phyloP scores from a whole-genome alignment of 2,797 vertebrate species.

The Podarcis lilfordi region DNA sequence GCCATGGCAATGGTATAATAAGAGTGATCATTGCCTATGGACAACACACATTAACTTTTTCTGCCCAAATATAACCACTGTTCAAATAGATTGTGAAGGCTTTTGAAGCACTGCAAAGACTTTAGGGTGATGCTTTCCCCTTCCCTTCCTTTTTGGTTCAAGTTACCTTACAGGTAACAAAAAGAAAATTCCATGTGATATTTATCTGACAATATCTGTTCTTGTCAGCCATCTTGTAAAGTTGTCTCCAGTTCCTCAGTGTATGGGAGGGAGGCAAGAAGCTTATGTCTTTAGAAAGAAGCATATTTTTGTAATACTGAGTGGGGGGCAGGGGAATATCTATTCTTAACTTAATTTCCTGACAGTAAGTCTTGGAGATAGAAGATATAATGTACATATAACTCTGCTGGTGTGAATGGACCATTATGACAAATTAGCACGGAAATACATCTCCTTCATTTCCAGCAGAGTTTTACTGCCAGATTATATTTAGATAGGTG shows the following conservation, averaged over 20 bases:
- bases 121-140: not conserved
- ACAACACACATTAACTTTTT: not conserved
- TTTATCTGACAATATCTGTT: conserved; percentile 30
- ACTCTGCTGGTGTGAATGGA: conserved; percentile 47
- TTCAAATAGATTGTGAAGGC: not conserved
- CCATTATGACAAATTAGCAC: conserved; percentile 63
- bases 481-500: conserved; percentile 63
- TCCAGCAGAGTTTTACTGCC: conserved; percentile 48
- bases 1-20: not conserved
- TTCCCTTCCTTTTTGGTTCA: not conserved
- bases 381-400: conserved; percentile 4
- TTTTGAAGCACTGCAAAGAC: not conserved
- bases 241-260: conserved; percentile 18
- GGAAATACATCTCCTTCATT: conserved; percentile 49
- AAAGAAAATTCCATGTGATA: not conserved
- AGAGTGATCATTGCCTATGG: not conserved
- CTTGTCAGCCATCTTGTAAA: conserved; percentile 2
- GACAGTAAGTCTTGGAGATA: conserved; percentile 30
- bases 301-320: conserved; percentile 24
- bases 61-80: not conserved
- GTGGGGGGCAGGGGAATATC: not conserved
- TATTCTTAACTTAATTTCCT: not conserved
- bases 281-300: conserved; percentile 5
- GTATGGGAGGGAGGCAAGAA: not conserved
- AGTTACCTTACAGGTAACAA: not conserved